These are phyloP conservation scores for Furcula furcula DNA, from an alignment of 2,888 invertebrate genomes.

Conservation along the genomic window DNA sequence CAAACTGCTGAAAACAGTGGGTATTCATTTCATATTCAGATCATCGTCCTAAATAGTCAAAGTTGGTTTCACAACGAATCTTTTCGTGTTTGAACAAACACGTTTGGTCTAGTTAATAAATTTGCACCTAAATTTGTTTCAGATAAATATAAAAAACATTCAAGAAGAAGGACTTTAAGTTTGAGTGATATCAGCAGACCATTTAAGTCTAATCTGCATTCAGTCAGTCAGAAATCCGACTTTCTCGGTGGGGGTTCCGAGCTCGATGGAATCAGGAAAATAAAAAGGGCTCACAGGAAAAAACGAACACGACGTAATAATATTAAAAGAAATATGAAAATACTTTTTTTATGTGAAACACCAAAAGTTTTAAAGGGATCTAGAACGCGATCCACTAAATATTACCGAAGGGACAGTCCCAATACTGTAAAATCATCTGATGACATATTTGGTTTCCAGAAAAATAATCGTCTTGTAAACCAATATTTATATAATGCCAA, in stretches of 20 bases:
- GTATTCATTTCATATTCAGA: too few species aligned
- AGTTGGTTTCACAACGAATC: too few species aligned
- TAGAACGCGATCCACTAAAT: conserved; percentile 4
- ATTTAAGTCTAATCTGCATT: neutral
- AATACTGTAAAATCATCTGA: conserved; percentile 5
- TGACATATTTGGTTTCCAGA: conserved; percentile 28
- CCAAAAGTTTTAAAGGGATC: conserved; percentile 6
- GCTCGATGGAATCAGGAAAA: neutral
- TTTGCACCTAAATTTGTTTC: conserved; percentile 9
- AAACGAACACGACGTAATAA: conserved; percentile 1
- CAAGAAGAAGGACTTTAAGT: conserved; percentile 10
- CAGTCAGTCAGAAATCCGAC: conserved; percentile 7
- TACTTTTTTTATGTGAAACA: conserved; percentile 7
- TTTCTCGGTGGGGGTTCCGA: conserved; percentile 11
- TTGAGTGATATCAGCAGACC: conserved; percentile 7
- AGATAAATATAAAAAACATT: conserved; percentile 11
- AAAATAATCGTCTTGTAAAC: conserved; percentile 11
- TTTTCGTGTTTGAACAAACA: too few species aligned
- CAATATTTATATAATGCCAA: conserved; percentile 12
- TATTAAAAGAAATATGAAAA: conserved; percentile 5
- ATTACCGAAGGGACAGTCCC: conserved; percentile 2
- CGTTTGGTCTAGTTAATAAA: neutral
- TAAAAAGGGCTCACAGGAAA: conserved; percentile 5
- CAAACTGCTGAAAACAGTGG: neutral
- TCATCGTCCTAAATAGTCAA: too few species aligned